These are phyloP conservation scores for Lithosia quadra DNA, from an alignment of 2,888 invertebrate genomes.

Conservation along the genomic window DNA sequence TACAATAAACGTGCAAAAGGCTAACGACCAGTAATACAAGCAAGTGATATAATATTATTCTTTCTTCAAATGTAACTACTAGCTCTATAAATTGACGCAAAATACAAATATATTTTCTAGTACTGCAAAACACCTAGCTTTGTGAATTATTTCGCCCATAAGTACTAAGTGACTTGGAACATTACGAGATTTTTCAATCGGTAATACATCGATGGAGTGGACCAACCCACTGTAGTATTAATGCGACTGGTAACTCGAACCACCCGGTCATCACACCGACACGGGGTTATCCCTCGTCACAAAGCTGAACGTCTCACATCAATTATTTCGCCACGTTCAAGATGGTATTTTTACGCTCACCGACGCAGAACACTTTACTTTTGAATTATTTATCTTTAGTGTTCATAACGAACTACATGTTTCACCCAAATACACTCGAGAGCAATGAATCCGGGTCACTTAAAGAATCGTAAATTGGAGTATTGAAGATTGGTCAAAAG, in stretches of 20 bases:
- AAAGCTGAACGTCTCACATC: not conserved
- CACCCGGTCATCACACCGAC: not conserved
- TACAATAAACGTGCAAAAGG: too few species aligned
- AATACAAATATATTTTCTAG: too few species aligned
- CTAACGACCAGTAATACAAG: too few species aligned
- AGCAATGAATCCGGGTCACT: too few species aligned
- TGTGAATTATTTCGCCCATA: too few species aligned
- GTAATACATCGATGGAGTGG: not conserved
- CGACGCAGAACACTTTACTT: not conserved
- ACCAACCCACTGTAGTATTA: not conserved
- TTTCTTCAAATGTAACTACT: too few species aligned
- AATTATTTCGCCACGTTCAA: conserved; percentile 2
- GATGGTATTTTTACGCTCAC: not conserved
- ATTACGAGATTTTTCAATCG: not conserved
- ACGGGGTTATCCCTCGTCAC: not conserved
- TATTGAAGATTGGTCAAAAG: too few species aligned
- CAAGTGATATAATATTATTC: too few species aligned
- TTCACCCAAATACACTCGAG: not conserved
- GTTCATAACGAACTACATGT: not conserved
- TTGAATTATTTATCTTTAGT: not conserved
- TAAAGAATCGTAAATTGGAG: too few species aligned
- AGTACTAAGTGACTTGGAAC: too few species aligned
- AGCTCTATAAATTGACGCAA: too few species aligned
- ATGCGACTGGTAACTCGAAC: not conserved
- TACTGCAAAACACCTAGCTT: too few species aligned